Evolutionary conservation across 2,888 invertebrate genomes (phyloP), one percentile per base, ranked within the genome.

Genomic region (Microplitis manilae): DNA sequence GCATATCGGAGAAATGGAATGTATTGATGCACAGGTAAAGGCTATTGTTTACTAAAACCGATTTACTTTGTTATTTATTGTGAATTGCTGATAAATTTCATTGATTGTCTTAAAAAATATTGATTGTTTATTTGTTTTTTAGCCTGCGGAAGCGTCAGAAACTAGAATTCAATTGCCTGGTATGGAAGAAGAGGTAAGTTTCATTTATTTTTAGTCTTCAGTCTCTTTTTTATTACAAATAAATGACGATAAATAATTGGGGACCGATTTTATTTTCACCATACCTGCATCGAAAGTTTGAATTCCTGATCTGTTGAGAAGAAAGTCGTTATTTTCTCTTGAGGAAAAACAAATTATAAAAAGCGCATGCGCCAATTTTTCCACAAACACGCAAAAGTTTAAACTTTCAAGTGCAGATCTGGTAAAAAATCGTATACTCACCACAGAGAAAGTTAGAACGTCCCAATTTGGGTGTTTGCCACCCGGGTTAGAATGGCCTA

Each of bases 111-210:
- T 9, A 5, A 41, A 7, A 40, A 72, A 68, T 50, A 62, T 30
- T 38, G 61, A 74, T 72, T 78, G 77, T 79, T 62, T 73, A 80
- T 50, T 76, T 68, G 39, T 72, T 74, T 86, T 85, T 8, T 91
- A 95, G 95, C 95, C 95, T 13, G 94, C 94, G 6, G 94, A 95
- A 91, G 95, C 95, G n/a, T 94, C 94, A 2, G 95, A 95, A 84
- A 95, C 95, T 17, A 94, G 94, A 89, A 95, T 95, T 84, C 94
- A 94, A 86, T 91, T 95, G 81, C 95, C 95, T 15, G 94, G 94
- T 39, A 91, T 95, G 79, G 94, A 92, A 79, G 93, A 92, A 70
- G 91, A 91, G 79, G 91, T 91, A 82, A 81, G 83, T 83, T 30
- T 50, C 6, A 50, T 50, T 50, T 41, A 1, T 13, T 1, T 50